Conservation (phyloP, 2,113 vertebrate species). For the Actenoides hombroni region DNA sequence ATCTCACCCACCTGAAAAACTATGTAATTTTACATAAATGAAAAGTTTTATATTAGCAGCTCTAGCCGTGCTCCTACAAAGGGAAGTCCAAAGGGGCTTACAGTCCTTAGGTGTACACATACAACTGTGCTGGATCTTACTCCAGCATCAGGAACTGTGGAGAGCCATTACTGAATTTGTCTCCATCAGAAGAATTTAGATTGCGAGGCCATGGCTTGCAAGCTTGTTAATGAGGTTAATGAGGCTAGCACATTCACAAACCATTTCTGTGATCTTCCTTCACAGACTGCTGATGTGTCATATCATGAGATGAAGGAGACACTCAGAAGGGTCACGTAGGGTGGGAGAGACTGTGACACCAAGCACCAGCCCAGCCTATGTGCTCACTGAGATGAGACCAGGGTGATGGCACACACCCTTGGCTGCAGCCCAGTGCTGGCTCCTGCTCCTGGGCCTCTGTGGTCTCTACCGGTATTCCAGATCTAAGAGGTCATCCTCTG, state of each 20-base stretch:
- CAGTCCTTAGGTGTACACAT: neutral
- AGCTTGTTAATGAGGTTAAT: neutral
- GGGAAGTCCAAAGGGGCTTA: neutral
- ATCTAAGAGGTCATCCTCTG: neutral
- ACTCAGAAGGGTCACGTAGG: neutral
- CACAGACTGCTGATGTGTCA: neutral
- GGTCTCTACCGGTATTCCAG: neutral
- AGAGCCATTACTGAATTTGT: neutral
- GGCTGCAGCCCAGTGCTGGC: neutral
- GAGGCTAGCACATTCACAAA: neutral
- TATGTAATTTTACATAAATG: neutral
- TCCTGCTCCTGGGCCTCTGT: neutral
- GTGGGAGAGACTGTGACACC: neutral
- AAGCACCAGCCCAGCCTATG: neutral
- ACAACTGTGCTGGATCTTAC: neutral
- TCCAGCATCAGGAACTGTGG: neutral
- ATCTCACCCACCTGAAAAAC: neutral
- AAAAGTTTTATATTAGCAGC: neutral
- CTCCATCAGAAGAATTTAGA: neutral
- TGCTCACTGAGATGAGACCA: neutral
- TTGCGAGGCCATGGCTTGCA: neutral
- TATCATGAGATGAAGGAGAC: neutral
- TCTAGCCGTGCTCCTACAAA: neutral
- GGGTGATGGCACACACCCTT: neutral
- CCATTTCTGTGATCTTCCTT: neutral